These are phyloP conservation scores for Stomorhina lunata DNA, from an alignment of 2,888 invertebrate species.

Conservation along the genomic window DNA sequence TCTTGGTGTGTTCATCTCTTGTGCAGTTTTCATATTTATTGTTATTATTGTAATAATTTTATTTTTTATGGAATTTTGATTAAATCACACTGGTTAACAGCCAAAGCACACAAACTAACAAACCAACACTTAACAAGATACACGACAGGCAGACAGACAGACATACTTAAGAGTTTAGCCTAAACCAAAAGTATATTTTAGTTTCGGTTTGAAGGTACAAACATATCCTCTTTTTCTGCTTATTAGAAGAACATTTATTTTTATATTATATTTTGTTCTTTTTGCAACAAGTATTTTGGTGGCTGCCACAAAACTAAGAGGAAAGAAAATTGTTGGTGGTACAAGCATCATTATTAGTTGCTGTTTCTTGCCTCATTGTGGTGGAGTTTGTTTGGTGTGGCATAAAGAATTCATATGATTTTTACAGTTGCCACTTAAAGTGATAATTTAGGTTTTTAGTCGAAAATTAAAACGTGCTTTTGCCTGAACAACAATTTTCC, in stretches of 20 bases:
- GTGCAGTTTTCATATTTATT: conserved; percentile 64
- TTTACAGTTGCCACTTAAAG: conserved; percentile 66
- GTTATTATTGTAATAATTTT: conserved; percentile 67
- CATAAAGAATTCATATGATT: conserved; percentile 58
- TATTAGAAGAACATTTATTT: neutral
- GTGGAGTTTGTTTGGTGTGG: conserved; percentile 34
- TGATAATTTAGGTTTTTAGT: conserved; percentile 65
- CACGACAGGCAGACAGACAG: neutral
- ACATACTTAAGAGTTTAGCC: conserved; percentile 15
- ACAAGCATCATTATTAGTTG: conserved; percentile 8
- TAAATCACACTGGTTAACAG: conserved; percentile 65
- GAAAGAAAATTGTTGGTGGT: conserved; percentile 36
- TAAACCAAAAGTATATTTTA: conserved; percentile 9
- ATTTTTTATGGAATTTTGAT: conserved; percentile 67
- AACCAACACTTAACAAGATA: conserved; percentile 18
- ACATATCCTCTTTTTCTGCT: conserved; percentile 12
- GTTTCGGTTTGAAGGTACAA: neutral
- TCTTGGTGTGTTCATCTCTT: conserved; percentile 54
- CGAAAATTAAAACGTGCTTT: conserved; percentile 63
- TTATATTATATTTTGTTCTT: too few relatives aligned
- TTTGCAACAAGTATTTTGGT: conserved; percentile 23
- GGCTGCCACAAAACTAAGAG: conserved; percentile 38
- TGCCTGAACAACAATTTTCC: conserved; percentile 29
- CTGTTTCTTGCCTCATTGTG: neutral
- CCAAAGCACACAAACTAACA: conserved; percentile 40